Base-by-base conservation (phyloP, 2,113 vertebrate genomes). In the Chroicocephalus ridibundus region DNA sequence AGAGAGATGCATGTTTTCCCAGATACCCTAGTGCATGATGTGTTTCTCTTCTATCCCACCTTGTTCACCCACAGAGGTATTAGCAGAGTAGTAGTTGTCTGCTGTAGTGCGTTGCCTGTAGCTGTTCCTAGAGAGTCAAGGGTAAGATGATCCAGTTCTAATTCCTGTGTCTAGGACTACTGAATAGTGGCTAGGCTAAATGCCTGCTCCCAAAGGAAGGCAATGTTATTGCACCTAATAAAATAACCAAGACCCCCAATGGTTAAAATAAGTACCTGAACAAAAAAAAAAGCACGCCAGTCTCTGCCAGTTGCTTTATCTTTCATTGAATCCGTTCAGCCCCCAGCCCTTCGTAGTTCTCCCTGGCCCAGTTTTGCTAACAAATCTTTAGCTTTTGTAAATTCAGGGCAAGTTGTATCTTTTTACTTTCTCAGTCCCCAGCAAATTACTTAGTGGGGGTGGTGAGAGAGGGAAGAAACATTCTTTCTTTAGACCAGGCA, bases 401-500 rank as follows among this genome's bases (percentile, higher is more conserved):
- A 60, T 61, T 74, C 18, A 69, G 29, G 26, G 40, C 21, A 65
- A 68, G 52, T 29, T 42, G 8, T 51, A 54, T 69, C 27, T 34
- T 75, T 47, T 61, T 70, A 65, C 66, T 76, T 85, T 93, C 58
- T 54, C 47, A 80, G 17, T 90, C 54, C 72, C 70, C 91, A 60
- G 64, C 47, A 85, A 68, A 85, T 71, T 69, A 27, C 31, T 91
- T 74, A 15, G 29, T 4, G 8, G 3, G 5, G 40, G 7, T 10
- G 71, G 55, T 44, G 11, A 42, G 6, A 54, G 80, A 90, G 42
- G 25, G 82, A 95, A 95, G 76, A 22, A 88, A 68, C 40, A 49
- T 47, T 60, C 46, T 97, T 97, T 57, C 92, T 95, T 95, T 93
- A 92, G 70, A 51, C 58, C 57, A 91, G 95, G 71, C 13, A 69